Conservation (phyloP, 1,140 invertebrate genomes). For the Drosophila azteca region DNA sequence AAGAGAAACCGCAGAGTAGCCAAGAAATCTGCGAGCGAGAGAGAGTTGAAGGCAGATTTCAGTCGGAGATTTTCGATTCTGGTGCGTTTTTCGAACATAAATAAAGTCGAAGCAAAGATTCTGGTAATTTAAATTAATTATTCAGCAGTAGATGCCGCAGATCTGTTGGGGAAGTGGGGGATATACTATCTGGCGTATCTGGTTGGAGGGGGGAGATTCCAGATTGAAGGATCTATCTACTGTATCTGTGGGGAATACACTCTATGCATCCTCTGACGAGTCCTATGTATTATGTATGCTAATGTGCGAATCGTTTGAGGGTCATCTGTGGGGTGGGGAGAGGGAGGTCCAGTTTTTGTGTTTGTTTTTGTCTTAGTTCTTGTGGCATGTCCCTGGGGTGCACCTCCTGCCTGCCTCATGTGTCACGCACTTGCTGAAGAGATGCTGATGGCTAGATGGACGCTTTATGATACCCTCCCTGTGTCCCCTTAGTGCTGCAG, state of each 20-base stretch:
- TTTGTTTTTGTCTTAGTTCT: constrained; percentile 1
- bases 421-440: constrained; percentile 21
- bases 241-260: constrained; percentile 18
- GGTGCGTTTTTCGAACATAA: constrained; percentile 29
- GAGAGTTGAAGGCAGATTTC: neutral
- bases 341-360: neutral
- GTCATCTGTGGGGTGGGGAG: neutral
- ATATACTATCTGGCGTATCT: constrained; percentile 7
- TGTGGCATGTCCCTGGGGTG: constrained; percentile 1
- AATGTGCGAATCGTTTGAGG: constrained; percentile 25
- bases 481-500: constrained; percentile 67
- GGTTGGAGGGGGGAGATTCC: too few relatives aligned
- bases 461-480: constrained; percentile 33
- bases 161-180: neutral
- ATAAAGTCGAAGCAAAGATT: constrained; percentile 26
- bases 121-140: constrained; percentile 49
- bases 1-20: constrained; percentile 41
- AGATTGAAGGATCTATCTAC: neutral
- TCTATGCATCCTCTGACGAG: constrained; percentile 1
- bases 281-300: constrained; percentile 43
- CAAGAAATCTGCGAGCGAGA: constrained; percentile 30
- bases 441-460: constrained; percentile 16
- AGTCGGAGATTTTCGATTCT: constrained; percentile 30
- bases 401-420: neutral
- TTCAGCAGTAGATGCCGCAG: constrained; percentile 10